Base-by-base conservation (phyloP, 2,113 vertebrate species). In the Clarias macrocephalus region DNA sequence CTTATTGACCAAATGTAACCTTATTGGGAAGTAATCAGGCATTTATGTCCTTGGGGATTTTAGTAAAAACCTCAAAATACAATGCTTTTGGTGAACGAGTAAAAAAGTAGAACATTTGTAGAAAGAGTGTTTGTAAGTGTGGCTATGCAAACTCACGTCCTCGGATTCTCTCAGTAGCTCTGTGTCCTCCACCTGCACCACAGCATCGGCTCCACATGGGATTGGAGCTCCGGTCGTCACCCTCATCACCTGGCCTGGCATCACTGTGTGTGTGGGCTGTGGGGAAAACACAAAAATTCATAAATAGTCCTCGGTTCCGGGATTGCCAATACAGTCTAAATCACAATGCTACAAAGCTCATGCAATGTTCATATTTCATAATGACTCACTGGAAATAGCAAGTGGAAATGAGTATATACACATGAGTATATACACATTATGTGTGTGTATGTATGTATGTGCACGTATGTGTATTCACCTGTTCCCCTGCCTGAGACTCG, bases 211-310 rank as follows among this genome's bases (percentile, higher is more conserved):
- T 91, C 98, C 98, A 66, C 98, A 99, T 23, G 98, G 98, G 92
- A 99, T 99, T n/a, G 98, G 98, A 92, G 98, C 98, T 83, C 98
- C 98, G 0, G 98, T 99, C 92, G 98, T 99, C 92, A 99, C 98
- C 52, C 98, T 95, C 98, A 99, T 99, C 92, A 99, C 98, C 95
- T 99, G 98, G 86, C 98, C 97, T 52, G 98, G 98, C 98, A 99
- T 99, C 93, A 99, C 98, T 84, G 98, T 99, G 93, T 99, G 98
- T 91, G 98, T 99, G 48, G 98, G 98, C 98, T 99, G 56, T 80
- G 19, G 9, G 28, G 42, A 19, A 15, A n/a, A 83, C 1, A 87
- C 8, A 75, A 5, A 42, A 80, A 63, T 21, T 79, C 25, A 79
- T 28, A 59, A 59, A 59, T 16, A 54, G 12, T 48, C 4, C 23